These are phyloP conservation scores for Solen grandis DNA, from an alignment of 1,140 invertebrate genomes.

Conservation along the genomic window DNA sequence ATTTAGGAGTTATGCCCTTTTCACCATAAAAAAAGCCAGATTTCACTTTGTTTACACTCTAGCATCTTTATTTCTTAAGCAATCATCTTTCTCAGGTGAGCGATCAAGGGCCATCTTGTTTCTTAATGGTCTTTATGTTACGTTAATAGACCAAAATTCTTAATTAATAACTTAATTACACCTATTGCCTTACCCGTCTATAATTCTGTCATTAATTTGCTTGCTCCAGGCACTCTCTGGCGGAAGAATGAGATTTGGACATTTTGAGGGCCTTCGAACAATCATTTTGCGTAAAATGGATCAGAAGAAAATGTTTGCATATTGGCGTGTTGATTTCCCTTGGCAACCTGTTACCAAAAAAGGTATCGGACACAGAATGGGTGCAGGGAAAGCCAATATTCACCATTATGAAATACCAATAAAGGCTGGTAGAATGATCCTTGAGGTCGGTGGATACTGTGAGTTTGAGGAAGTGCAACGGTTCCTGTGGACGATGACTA, in stretches of 20 bases:
- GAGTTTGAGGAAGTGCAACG: constrained; percentile 90
- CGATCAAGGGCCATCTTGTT: too few relatives aligned
- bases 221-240: constrained; percentile 90
- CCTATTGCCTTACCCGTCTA: too few relatives aligned
- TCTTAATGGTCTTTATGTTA: too few relatives aligned
- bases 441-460: constrained; percentile 96
- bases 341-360: constrained; percentile 98
- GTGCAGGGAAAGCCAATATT: constrained; percentile 97
- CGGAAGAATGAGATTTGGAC: constrained; percentile 89
- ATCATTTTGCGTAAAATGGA: constrained; percentile 89
- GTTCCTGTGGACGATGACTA: constrained; percentile 83
- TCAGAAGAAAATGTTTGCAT: constrained; percentile 90
- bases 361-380: constrained; percentile 94
- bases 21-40: too few relatives aligned
- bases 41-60: too few relatives aligned
- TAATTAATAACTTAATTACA: too few relatives aligned
- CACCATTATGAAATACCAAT: constrained; percentile 97
- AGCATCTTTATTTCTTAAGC: too few relatives aligned
- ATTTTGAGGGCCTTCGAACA: constrained; percentile 94
- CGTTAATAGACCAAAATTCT: too few relatives aligned
- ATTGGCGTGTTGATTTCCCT: constrained; percentile 96
- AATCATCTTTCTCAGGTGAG: too few relatives aligned
- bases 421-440: constrained; percentile 93
- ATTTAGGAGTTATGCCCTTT: too few relatives aligned
- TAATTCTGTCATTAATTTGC: too few relatives aligned